phyloP scores from a whole-genome alignment of 1,140 invertebrate species.

The Brachionus koreanus region DNA sequence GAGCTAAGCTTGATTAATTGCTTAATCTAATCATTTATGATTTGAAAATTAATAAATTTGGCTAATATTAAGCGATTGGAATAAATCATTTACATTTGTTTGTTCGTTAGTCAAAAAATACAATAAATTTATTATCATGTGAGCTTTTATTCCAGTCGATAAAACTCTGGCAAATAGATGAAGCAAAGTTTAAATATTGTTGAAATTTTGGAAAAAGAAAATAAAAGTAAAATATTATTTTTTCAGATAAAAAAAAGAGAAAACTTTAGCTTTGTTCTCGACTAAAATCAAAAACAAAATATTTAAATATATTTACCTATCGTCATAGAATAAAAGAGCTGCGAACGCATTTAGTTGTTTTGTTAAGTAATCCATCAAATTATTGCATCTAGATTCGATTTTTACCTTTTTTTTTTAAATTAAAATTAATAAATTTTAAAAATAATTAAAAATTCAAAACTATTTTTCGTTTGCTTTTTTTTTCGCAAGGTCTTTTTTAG shows the following conservation, averaged over 20 bases:
- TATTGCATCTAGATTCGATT: slow-evolving; percentile 31
- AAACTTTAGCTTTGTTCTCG: background rate
- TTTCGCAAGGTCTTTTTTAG: background rate
- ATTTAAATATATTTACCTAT: slow-evolving; percentile 28
- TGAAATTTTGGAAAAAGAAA: background rate
- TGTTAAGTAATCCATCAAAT: slow-evolving; percentile 38
- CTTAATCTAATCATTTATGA: slow-evolving; percentile 11
- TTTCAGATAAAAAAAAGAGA: background rate
- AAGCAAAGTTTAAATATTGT: background rate
- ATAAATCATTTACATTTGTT: slow-evolving; percentile 36
- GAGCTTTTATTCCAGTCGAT: background rate
- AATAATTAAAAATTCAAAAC: background rate
- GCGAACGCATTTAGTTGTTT: slow-evolving; percentile 30
- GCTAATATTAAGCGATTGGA: background rate
- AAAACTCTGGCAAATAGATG: background rate
- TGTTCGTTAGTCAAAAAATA: slow-evolving; percentile 35
- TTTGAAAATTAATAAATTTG: background rate
- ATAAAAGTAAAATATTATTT: background rate
- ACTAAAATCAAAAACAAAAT: slow-evolving; percentile 12
- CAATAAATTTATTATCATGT: slow-evolving; percentile 28
- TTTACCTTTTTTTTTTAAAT: slow-evolving; percentile 7
- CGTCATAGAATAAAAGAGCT: slow-evolving; percentile 27
- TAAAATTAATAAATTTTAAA: slow-evolving; percentile 2
- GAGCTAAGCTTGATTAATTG: background rate
- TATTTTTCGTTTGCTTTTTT: background rate